Evolutionary conservation across 2,113 vertebrate species (phyloP), one percentile per base, ranked within the genome.

Genomic region (Muscicapa adusta): DNA sequence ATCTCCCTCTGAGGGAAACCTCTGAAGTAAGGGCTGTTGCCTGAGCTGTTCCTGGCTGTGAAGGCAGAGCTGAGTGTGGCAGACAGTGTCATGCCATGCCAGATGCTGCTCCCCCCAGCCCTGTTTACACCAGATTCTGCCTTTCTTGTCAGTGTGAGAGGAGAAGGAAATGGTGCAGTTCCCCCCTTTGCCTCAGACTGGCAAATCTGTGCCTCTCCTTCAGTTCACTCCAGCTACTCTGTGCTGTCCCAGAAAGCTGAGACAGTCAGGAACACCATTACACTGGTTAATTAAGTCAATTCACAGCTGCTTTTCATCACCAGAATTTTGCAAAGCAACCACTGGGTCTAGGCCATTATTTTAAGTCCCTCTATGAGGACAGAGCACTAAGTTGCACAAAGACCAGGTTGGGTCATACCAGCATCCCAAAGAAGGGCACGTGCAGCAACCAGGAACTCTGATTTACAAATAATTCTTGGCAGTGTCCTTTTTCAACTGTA

Each of bases 1-100:
- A 96, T 87, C 72, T 87, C 40, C 74, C 86, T 95, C 86, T 26
- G 74, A 96, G 73, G 94, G 88, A 96, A 96, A 94, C 85, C 91
- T 96, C 95, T 92, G 78, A 92, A 96, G 78, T 80, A 80, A 95
- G 68, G 88, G 91, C 81, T 89, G 86, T 66, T 77, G 91, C 73
- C 83, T 74, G 84, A 95, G 86, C 80, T 66, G 80, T 81, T 95
- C 23, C 68, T 91, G 94, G 74, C 86, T 96, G 81, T 53, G 91
- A 94, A 94, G 91, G 53, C 89, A 94, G 62, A 90, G 56, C 57
- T 76, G 88, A 97, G 83, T 74, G 90, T 92, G 90, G 90, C 95
- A 96, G 78, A 94, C 63, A 90, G 79, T 60, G 85, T 74, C 85
- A 12, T 94, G 75, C 79, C 79, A 61, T 60, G 42, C 60, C 94